Percentiles rank a stretch among this genome's conserved stretches.
These are phyloP conservation scores for Dermochelys coriacea DNA, from an alignment of 2,797 vertebrate genomes.

Conservation along the genomic window DNA sequence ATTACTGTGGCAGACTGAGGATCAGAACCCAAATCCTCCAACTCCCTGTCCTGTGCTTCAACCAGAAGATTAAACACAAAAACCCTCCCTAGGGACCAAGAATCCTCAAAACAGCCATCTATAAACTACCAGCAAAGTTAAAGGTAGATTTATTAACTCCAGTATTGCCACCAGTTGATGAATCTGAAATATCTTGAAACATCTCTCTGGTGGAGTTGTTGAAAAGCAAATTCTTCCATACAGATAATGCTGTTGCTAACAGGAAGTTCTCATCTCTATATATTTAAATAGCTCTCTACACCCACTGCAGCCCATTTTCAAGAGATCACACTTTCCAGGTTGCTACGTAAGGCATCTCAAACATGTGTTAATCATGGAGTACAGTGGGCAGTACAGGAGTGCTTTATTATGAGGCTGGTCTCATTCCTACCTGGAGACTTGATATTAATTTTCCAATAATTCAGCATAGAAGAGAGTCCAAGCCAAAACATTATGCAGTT, in stretches of 20 bases:
- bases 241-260: neutral
- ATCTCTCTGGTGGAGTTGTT: neutral
- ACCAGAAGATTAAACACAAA: neutral
- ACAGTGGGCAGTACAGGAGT: neutral
- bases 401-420: neutral
- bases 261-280: neutral
- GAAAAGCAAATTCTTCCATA: neutral
- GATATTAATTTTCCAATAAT: neutral
- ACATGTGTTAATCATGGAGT: neutral
- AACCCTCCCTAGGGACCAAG: neutral
- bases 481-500: neutral
- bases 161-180: neutral
- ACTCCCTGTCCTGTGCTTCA: neutral
- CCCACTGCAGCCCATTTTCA: neutral
- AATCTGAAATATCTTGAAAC: neutral
- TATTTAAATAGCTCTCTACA: rapidly evolving
- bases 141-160: neutral
- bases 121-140: neutral
- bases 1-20: neutral
- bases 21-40: neutral
- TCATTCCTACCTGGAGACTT: neutral
- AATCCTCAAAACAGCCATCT: neutral
- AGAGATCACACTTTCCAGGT: neutral
- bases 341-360: neutral
- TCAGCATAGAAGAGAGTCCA: neutral